phyloP scores from a whole-genome alignment of 2,888 invertebrate species.

The Lucinisca nassula region DNA sequence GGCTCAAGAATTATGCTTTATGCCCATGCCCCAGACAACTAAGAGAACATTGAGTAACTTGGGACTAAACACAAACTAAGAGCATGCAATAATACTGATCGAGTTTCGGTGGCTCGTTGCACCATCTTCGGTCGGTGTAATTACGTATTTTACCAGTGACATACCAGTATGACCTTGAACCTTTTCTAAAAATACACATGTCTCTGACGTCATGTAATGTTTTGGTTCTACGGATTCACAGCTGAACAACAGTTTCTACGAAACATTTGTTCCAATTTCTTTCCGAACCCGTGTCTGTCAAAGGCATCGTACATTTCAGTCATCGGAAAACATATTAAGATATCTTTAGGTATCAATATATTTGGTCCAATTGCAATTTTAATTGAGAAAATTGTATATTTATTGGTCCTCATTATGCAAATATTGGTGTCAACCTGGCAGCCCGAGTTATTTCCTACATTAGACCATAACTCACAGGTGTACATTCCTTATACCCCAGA shows the following conservation, averaged over 20 bases:
- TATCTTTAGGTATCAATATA: neutral
- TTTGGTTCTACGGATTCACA: constrained; percentile 79
- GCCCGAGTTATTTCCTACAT: too few species aligned
- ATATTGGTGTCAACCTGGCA: neutral
- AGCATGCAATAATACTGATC: neutral
- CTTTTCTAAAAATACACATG: constrained; percentile 64
- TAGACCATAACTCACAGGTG: too few species aligned
- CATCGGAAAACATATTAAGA: neutral
- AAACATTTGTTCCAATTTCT: neutral
- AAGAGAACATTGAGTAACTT: neutral
- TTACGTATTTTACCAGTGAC: neutral
- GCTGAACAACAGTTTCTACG: constrained; percentile 54
- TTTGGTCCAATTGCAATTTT: neutral
- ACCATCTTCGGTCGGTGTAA: too few species aligned
- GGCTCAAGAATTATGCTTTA: neutral
- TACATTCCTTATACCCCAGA: too few species aligned
- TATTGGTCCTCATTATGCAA: neutral
- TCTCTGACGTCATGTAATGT: constrained; percentile 78
- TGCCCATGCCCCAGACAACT: neutral
- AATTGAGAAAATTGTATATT: neutral
- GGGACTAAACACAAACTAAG: neutral
- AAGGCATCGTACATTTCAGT: neutral
- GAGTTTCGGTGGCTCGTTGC: neutral
- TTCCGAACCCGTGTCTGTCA: neutral
- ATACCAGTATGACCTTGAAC: constrained; percentile 50